Evolutionary conservation across 2,888 invertebrate genomes (phyloP).

Genomic region (Microctonus hyperodae): DNA sequence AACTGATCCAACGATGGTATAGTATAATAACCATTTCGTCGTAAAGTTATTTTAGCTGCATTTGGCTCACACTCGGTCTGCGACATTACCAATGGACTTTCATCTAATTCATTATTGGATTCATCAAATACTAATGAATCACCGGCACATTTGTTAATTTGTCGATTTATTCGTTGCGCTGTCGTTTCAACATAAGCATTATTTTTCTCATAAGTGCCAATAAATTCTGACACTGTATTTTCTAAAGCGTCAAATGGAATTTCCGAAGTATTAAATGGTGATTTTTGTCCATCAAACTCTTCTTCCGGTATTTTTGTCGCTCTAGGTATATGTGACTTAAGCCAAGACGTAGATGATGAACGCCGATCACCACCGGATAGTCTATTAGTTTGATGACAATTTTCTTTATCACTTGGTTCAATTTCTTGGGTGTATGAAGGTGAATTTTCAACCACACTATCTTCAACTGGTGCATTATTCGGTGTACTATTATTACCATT

Average conservation of each 20-base stretch:
- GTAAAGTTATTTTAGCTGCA: constrained; percentile 79
- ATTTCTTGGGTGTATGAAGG: constrained; percentile 30
- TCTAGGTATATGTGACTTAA: constrained; percentile 22
- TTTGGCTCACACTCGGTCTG: constrained; percentile 64
- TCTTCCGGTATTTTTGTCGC: constrained; percentile 35
- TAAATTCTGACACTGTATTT: constrained; percentile 57
- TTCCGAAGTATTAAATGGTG: constrained; percentile 43
- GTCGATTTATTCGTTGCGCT: constrained; percentile 40
- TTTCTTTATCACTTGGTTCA: constrained; percentile 30
- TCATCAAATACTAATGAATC: constrained; percentile 37
- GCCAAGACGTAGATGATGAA: constrained; percentile 48
- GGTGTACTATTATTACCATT: constrained; percentile 27
- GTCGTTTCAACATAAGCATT: constrained; percentile 29
- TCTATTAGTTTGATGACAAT: constrained; percentile 41
- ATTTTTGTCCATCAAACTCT: constrained; percentile 46
- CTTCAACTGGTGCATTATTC: constrained; percentile 33
- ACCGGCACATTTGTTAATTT: constrained; percentile 6
- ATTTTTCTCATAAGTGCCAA: constrained; percentile 35
- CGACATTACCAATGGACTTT: constrained; percentile 40
- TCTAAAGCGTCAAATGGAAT: constrained; percentile 49
- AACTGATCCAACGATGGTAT: constrained; percentile 86
- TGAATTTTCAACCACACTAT: constrained; percentile 25
- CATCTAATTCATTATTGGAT: constrained; percentile 45
- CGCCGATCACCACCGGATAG: constrained; percentile 40
- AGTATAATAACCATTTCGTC: constrained; percentile 88